A percentile compares a stretch with the other conserved stretches of the same genome.
Evolutionary conservation across 2,113 vertebrate species (phyloP).

Genomic region (Atractosteus spatula): DNA sequence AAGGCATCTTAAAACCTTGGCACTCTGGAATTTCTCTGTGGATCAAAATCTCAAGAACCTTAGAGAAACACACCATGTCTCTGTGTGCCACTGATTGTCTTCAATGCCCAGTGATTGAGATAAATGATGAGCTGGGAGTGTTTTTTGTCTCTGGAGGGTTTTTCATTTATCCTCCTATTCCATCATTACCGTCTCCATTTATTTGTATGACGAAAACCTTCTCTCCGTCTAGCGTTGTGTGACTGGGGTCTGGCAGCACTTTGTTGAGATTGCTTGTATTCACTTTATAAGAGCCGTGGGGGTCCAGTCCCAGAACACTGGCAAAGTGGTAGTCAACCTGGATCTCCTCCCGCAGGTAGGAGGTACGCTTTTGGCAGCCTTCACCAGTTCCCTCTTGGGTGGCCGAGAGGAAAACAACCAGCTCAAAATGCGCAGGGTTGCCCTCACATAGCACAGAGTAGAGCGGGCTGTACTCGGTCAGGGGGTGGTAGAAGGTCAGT

Average conservation of each 20-base stretch:
- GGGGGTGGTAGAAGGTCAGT: conserved; percentile 81
- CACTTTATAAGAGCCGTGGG: conserved; percentile 78
- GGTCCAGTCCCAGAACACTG: conserved; percentile 65
- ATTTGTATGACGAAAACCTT: conserved; percentile 85
- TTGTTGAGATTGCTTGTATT: conserved; percentile 88
- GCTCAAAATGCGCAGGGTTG: conserved; percentile 74
- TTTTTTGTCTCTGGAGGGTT: neutral
- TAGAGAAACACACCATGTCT: neutral
- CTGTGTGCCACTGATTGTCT: conserved; percentile 8
- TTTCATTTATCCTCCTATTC: conserved; percentile 39
- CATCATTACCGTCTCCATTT: conserved; percentile 77
- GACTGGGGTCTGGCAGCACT: conserved; percentile 57
- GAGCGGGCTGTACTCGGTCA: conserved; percentile 81
- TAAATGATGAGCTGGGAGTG: neutral
- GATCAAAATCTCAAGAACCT: neutral
- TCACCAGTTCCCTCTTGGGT: conserved; percentile 90
- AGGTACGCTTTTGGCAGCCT: conserved; percentile 89
- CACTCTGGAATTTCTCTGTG: neutral
- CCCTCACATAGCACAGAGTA: conserved; percentile 74
- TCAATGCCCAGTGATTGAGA: conserved; percentile 7
- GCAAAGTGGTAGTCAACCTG: conserved; percentile 78
- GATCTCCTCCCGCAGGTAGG: conserved; percentile 89
- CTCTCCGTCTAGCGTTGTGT: conserved; percentile 71
- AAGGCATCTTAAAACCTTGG: conserved; percentile 3
- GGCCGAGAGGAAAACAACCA: conserved; percentile 89